These are phyloP conservation scores for Phocides pigmalion DNA, from an alignment of 1,140 invertebrate genomes.

Conservation along the genomic window DNA sequence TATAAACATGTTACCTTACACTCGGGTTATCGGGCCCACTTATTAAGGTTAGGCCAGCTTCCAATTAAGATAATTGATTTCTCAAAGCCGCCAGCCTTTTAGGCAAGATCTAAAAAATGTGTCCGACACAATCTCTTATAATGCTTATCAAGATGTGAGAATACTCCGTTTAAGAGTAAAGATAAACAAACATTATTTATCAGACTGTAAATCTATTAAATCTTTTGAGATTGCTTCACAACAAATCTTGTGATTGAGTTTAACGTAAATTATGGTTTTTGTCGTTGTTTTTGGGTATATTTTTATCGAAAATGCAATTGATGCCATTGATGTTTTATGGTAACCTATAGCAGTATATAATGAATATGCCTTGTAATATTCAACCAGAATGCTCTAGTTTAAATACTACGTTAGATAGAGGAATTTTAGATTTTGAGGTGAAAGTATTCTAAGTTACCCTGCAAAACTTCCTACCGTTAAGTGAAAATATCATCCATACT, in stretches of 20 bases:
- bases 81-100: constrained; percentile 46
- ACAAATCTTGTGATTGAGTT: not conserved
- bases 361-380: too few species aligned
- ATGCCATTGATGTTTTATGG: too few species aligned
- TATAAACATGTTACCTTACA: constrained; percentile 52
- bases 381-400: too few species aligned
- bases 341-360: too few species aligned
- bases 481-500: too few species aligned
- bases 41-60: constrained; percentile 66
- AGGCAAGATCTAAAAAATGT: constrained; percentile 59
- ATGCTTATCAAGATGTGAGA: constrained; percentile 17
- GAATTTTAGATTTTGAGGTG: too few species aligned
- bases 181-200: constrained; percentile 28
- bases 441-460: too few species aligned
- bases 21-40: constrained; percentile 45
- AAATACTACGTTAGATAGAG: too few species aligned
- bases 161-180: constrained; percentile 4
- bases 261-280: not conserved
- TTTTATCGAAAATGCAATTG: too few species aligned
- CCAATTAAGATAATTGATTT: constrained; percentile 79
- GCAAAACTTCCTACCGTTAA: too few species aligned
- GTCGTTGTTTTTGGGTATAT: too few species aligned
- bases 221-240: not conserved
- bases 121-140: constrained; percentile 43
- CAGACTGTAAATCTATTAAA: constrained; percentile 13